These are phyloP conservation scores for Euborellia annulipes DNA, from an alignment of 1,140 invertebrate species.

Conservation along the genomic window DNA sequence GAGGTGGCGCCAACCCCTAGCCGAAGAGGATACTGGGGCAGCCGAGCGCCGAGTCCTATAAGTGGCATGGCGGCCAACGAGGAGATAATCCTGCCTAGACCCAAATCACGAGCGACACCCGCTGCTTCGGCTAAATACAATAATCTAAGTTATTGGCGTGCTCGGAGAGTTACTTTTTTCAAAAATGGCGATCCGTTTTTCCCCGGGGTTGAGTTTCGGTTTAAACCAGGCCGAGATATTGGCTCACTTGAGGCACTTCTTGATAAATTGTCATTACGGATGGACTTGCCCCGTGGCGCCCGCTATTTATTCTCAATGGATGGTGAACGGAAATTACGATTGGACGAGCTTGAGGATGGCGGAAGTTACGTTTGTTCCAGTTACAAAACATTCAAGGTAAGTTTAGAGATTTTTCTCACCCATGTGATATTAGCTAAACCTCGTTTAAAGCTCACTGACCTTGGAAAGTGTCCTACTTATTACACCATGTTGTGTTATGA, in stretches of 20 bases:
- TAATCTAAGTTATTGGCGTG: constrained; percentile 72
- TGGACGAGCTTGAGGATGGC: constrained; percentile 78
- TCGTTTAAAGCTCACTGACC: no score
- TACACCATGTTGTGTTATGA: no score
- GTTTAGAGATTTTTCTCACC: no score
- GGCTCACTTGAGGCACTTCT: constrained; percentile 71
- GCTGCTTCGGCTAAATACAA: constrained; percentile 43
- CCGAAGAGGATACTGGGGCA: constrained; percentile 10
- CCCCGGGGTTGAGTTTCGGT: constrained; percentile 74
- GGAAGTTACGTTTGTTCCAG: constrained; percentile 83
- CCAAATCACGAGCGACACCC: constrained; percentile 29
- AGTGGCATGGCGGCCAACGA: no score
- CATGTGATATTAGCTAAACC: no score
- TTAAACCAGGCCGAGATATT: constrained; percentile 74
- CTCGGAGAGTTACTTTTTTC: constrained; percentile 70
- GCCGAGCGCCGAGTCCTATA: no score
- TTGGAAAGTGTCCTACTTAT: no score
- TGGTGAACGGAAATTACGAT: constrained; percentile 60
- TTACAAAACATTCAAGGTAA: constrained; percentile 82
- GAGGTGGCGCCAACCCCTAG: constrained; percentile 18
- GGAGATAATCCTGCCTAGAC: constrained; percentile 27
- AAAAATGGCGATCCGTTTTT: constrained; percentile 86
- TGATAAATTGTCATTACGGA: constrained; percentile 63
- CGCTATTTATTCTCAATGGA: constrained; percentile 83
- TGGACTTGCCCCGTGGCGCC: constrained; percentile 69